Evolutionary conservation across 1,140 invertebrate species (phyloP).

Genomic region (Wasmannia auropunctata): DNA sequence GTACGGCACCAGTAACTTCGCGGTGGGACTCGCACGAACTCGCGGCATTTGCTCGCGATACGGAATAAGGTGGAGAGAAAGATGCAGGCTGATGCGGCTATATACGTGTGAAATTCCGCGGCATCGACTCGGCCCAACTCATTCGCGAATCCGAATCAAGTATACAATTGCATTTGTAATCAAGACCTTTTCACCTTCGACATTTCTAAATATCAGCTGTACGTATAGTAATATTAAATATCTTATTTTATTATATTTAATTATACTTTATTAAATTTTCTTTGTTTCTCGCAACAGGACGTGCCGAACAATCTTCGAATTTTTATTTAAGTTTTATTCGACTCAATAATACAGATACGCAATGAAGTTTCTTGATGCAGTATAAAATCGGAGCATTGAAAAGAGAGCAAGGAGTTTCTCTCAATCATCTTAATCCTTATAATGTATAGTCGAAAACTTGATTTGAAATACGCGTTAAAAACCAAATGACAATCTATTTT

Average conservation of each 20-base stretch:
- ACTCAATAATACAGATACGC: not conserved
- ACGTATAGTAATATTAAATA: not conserved
- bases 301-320: not conserved
- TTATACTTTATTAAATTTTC: not conserved
- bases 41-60: constrained; percentile 8
- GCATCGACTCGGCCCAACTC: not conserved
- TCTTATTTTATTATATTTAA: not conserved
- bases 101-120: constrained; percentile 59
- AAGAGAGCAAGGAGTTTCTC: not conserved
- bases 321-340: not conserved
- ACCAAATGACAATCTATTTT: not conserved
- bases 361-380: not conserved
- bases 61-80: not conserved
- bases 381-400: not conserved
- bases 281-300: not conserved
- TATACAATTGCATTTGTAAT: not conserved
- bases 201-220: not conserved
- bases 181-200: not conserved
- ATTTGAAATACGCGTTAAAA: not conserved
- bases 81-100: not conserved
- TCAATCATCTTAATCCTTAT: not conserved
- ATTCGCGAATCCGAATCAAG: not conserved
- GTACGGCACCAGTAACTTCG: constrained; percentile 33
- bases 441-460: not conserved
- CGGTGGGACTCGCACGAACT: constrained; percentile 67